Evolutionary conservation across 2,888 invertebrate species (phyloP).

Genomic region (Drosophila neonasuta): DNA sequence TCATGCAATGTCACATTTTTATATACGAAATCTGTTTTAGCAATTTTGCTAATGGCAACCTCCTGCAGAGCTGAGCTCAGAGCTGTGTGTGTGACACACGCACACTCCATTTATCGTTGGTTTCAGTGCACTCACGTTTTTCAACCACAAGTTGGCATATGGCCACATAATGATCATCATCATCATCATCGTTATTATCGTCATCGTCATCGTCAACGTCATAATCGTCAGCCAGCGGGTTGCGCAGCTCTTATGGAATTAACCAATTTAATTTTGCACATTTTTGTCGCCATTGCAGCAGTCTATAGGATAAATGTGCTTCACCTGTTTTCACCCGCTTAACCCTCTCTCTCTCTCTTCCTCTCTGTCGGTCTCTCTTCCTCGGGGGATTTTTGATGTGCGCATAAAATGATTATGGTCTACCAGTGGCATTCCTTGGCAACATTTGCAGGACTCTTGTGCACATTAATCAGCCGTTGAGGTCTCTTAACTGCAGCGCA

Average conservation of each 20-base stretch:
- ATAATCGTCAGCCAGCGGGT: conserved; percentile 25
- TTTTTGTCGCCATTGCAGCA: conserved; percentile 45
- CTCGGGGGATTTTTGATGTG: conserved; percentile 26
- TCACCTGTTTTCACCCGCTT: not conserved
- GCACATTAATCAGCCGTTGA: conserved; percentile 36
- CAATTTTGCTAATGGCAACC: conserved; percentile 44
- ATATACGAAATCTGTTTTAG: conserved; percentile 33
- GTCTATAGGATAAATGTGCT: not conserved
- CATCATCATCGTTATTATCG: conserved; percentile 1
- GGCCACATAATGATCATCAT: conserved; percentile 24
- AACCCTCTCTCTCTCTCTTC: not conserved
- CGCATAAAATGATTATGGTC: conserved; percentile 63
- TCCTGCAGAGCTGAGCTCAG: conserved; percentile 25
- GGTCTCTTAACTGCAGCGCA: not conserved
- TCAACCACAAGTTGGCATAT: conserved; percentile 35
- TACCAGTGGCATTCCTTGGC: conserved; percentile 20
- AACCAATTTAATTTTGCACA: conserved; percentile 57
- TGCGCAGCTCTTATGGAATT: conserved; percentile 50
- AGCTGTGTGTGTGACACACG: not conserved
- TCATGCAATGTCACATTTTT: conserved; percentile 20
- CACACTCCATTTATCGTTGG: not conserved
- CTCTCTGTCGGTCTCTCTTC: not conserved
- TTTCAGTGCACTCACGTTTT: conserved; percentile 38
- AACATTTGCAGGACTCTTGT: conserved; percentile 11
- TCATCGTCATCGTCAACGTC: not conserved